Percentiles rank a stretch among this genome's conserved stretches.
phyloP scores from a whole-genome alignment of 2,888 invertebrate species.

The Thera britannica region DNA sequence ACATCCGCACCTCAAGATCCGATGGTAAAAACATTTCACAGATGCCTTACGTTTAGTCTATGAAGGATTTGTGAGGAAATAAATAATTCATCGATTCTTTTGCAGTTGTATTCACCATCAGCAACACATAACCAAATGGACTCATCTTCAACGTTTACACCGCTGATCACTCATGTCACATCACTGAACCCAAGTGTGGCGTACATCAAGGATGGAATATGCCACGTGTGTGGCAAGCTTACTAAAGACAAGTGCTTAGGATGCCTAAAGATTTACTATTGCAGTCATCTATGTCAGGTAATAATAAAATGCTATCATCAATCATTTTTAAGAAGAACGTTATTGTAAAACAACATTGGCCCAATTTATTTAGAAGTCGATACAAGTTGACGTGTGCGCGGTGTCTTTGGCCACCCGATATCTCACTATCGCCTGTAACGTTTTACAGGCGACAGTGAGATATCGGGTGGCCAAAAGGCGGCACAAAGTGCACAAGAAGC shows the following conservation, averaged over 20 bases:
- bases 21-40: conserved; percentile 25
- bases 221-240: conserved; percentile 50
- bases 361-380: no score
- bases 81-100: background rate
- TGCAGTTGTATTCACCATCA: conserved; percentile 23
- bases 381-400: no score
- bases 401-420: no score
- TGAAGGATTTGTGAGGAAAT: no score
- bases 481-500: no score
- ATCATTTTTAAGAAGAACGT: no score
- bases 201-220: conserved; percentile 38
- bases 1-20: conserved; percentile 26
- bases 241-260: conserved; percentile 48
- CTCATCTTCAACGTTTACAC: conserved; percentile 22
- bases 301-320: background rate
- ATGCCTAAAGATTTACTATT: conserved; percentile 53
- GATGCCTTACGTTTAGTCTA: background rate
- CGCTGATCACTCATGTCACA: conserved; percentile 51
- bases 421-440: no score
- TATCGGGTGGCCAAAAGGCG: no score
- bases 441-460: no score
- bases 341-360: no score
- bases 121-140: conserved; percentile 8
- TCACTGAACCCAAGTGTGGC: conserved; percentile 45
- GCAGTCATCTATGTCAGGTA: conserved; percentile 60